Evolutionary conservation across 2,888 invertebrate genomes (phyloP).

Genomic region (Epiperipatus broadwayi): DNA sequence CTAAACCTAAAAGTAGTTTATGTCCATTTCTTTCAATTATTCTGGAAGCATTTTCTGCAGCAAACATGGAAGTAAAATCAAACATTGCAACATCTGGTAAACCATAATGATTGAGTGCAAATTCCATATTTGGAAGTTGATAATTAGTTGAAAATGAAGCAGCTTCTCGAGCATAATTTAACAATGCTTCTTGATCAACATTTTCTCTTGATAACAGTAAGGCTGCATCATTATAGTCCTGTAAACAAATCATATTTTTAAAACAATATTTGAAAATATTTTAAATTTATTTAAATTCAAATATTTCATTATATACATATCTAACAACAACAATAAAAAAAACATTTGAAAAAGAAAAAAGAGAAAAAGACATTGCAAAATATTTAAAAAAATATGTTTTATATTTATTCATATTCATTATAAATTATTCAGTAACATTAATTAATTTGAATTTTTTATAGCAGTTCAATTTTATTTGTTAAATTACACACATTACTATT

Average conservation of each 20-base stretch:
- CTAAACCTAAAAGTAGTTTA: slow-evolving; percentile 64
- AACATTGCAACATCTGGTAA: slow-evolving; percentile 96
- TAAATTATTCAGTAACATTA: too few species aligned
- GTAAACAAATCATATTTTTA: slow-evolving; percentile 15
- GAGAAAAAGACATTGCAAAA: slow-evolving; percentile 4
- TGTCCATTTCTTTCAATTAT: slow-evolving; percentile 55
- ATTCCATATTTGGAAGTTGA: slow-evolving; percentile 66
- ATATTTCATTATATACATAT: neutral
- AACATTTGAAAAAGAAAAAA: neutral
- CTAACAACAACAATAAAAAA: neutral
- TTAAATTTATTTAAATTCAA: slow-evolving; percentile 8
- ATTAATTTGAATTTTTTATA: too few species aligned
- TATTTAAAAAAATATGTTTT: slow-evolving; percentile 5
- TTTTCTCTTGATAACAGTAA: slow-evolving; percentile 67
- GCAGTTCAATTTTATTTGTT: too few species aligned
- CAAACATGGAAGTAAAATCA: slow-evolving; percentile 97
- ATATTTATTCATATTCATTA: too few species aligned
- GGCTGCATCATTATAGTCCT: slow-evolving; percentile 80
- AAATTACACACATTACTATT: too few species aligned
- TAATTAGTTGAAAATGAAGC: slow-evolving; percentile 80
- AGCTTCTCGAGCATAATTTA: slow-evolving; percentile 79
- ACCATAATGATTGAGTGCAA: slow-evolving; percentile 91
- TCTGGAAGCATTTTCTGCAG: slow-evolving; percentile 81
- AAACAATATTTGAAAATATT: neutral
- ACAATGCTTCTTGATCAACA: slow-evolving; percentile 67